Evolutionary conservation across 1,140 invertebrate genomes (phyloP).

Genomic region (Drosophila biarmipes): DNA sequence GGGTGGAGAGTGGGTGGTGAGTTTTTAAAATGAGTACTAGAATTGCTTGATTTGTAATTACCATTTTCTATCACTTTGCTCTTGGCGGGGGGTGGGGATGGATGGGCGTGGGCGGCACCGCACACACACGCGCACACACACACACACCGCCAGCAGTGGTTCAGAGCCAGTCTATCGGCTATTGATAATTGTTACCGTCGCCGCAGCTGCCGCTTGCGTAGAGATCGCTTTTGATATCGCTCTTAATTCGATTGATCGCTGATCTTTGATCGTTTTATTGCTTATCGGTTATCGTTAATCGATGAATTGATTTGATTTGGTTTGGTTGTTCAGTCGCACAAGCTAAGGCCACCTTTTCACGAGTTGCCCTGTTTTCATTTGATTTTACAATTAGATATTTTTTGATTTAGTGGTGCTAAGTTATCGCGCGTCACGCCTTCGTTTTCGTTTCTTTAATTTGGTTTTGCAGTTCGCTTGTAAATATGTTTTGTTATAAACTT

Average conservation of each 20-base stretch:
- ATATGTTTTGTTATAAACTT: conserved; percentile 59
- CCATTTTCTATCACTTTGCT: conserved; percentile 84
- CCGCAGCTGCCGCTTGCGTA: conserved; percentile 34
- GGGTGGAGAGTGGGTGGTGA: conserved; percentile 38
- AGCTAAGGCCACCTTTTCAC: conserved; percentile 72
- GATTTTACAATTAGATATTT: conserved; percentile 32
- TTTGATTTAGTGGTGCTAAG: conserved; percentile 24
- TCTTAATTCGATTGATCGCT: conserved; percentile 40
- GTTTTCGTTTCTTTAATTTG: conserved; percentile 25
- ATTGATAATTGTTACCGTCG: conserved; percentile 40
- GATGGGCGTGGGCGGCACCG: conserved; percentile 57
- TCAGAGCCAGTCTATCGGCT: conserved; percentile 46
- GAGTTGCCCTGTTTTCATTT: conserved; percentile 69
- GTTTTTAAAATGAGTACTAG: conserved; percentile 55
- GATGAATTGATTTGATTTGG: conserved; percentile 42
- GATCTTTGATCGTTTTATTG: conserved; percentile 48
- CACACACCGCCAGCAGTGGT: conserved; percentile 66
- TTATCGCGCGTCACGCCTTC: conserved; percentile 42
- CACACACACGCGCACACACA: conserved; percentile 71
- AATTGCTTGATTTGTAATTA: conserved; percentile 81
- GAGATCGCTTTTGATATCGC: conserved; percentile 31
- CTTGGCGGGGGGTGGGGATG: conserved; percentile 65
- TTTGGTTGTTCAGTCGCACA: conserved; percentile 71
- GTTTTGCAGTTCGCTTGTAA: conserved; percentile 60
- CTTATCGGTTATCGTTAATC: conserved; percentile 41